A percentile compares a stretch with the other conserved stretches of the same genome.
phyloP scores from a whole-genome alignment of 2,797 vertebrate genomes.

The Peromyscus eremicus region DNA sequence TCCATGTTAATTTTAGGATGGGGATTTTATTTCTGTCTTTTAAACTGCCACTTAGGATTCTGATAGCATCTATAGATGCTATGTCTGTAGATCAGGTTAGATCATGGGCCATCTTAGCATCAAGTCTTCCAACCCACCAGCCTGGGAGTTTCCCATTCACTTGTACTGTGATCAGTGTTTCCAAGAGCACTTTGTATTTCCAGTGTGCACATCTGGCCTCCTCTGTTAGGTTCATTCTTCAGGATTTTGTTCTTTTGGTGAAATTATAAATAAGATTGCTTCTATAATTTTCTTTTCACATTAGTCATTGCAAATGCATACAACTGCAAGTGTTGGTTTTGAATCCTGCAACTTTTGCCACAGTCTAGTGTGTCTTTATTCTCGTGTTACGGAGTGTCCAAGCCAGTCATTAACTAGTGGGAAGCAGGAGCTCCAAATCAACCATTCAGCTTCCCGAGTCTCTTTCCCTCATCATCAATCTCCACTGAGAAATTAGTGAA shows the following conservation, averaged over 20 bases:
- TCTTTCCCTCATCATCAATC: background rate
- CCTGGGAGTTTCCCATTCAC: background rate
- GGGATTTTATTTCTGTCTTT: background rate
- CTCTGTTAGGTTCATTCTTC: constrained; percentile 1
- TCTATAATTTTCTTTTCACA: constrained; percentile 19
- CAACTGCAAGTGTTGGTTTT: background rate
- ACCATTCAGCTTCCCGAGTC: background rate
- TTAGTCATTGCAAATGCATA: background rate
- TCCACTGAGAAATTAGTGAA: constrained; percentile 1
- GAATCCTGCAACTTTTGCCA: background rate
- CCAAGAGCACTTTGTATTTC: background rate
- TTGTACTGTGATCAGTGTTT: background rate
- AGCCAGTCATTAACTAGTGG: background rate
- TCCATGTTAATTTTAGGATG: background rate
- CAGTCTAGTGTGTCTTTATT: background rate
- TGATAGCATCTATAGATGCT: background rate
- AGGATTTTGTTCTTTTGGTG: background rate
- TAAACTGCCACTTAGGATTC: background rate
- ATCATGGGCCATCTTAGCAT: background rate
- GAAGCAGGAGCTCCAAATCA: background rate
- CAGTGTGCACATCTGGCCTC: background rate
- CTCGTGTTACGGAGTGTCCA: background rate
- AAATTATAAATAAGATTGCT: background rate
- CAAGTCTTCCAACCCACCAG: background rate
- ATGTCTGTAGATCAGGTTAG: background rate